Evolutionary conservation across 92 coral and sea anemone species (phyloP), one percentile per base, ranked within the genome.

Genomic region (Heliopora coerulea): DNA sequence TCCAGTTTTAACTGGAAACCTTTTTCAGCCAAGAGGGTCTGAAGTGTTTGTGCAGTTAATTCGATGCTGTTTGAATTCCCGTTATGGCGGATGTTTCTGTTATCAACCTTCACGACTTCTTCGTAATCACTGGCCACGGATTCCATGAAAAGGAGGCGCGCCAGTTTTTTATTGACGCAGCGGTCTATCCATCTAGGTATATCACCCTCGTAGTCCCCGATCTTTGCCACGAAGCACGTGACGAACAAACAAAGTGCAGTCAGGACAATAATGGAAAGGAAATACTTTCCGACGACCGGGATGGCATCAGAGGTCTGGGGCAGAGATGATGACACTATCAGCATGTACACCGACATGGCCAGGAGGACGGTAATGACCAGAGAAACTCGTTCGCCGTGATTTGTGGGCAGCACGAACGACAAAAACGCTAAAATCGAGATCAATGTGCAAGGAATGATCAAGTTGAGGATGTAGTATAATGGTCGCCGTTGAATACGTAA

Each of bases 241-340:
- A 54, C 72, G 2, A 68, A 37, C 18, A 68, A 44, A 27, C 75
- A 68, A 10, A 68, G 44, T 0, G 75, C 59, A 1, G 28, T 50
- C 24, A 40, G 40, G 23, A 68, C 59, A 23, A 50, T 68, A 1
- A 50, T 49, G 61, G 59, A 68, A 40, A 68, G 75, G 23, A 68
- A 68, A 18, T 68, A 68, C 24, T 59, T 68, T 1, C 75, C 75
- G 14, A 68, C 34, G 23, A 48, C 40, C 1, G 75, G 75, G 29
- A 68, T 49, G 15, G 75, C 75, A 41, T 68, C 75, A 30, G 75
- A 68, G 41, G 75, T 68, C 75, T 68, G 75, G 41, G 75, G 75
- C 41, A 68, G 56, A 29, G 75, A 24, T 6, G 75, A 68, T 12
- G 75, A 48, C 10, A 68, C 75, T 2, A 68, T 68, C 20, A 68